A percentile compares a stretch with the other conserved stretches of the same genome.
These are phyloP conservation scores for Drosophila kuntzei DNA, from an alignment of 2,888 invertebrate species.

Conservation along the genomic window DNA sequence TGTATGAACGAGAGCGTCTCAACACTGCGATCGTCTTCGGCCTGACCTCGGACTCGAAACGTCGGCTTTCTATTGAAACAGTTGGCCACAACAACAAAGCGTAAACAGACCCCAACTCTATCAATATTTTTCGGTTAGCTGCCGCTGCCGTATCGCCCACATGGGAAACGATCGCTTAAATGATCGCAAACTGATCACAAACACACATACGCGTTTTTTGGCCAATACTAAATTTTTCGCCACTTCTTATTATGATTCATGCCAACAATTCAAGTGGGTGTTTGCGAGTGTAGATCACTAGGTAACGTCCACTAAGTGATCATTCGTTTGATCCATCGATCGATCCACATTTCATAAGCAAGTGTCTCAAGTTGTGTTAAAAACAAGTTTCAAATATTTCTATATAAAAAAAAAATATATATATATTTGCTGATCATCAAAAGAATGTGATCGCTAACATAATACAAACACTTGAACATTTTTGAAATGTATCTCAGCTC, in stretches of 20 bases:
- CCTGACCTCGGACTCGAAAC: conserved; percentile 29
- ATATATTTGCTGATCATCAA: conserved; percentile 2
- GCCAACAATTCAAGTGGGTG: conserved; percentile 46
- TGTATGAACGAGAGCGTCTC: conserved; percentile 35
- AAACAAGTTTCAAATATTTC: conserved; percentile 19
- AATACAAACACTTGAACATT: not conserved
- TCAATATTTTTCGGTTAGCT: conserved; percentile 14
- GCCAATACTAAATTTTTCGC: conserved; percentile 48
- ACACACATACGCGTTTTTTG: conserved; percentile 37
- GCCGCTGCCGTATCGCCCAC: conserved; percentile 52
- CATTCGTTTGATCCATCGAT: conserved; percentile 12
- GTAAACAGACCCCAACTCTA: conserved; percentile 24
- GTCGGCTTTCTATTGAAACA: conserved; percentile 76
- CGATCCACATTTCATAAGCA: conserved; percentile 21
- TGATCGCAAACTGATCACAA: conserved; percentile 29
- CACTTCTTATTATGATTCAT: conserved; percentile 54
- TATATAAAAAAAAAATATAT: not conserved
- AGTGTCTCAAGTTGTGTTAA: conserved; percentile 21
- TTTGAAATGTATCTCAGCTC: not conserved
- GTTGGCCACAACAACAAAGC: conserved; percentile 61
- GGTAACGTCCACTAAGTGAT: conserved; percentile 26
- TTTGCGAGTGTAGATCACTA: conserved; percentile 37
- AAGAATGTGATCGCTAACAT: conserved; percentile 8
- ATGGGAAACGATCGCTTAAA: conserved; percentile 21
- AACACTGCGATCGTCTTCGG: conserved; percentile 7